phyloP scores from a whole-genome alignment of 2,888 invertebrate genomes.

The Girardia tigrina region DNA sequence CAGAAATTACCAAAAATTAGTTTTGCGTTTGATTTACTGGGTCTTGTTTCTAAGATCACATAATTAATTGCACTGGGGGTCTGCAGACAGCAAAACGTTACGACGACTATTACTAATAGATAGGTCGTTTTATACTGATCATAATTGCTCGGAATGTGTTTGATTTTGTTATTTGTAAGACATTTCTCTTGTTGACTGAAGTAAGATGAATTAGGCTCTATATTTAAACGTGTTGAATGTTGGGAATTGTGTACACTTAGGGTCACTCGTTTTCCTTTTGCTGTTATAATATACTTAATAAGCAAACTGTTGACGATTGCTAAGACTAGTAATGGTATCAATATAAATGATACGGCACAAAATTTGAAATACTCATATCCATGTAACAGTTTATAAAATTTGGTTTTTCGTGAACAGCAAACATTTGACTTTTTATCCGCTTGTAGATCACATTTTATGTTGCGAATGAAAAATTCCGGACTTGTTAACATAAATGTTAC shows the following conservation, averaged over 20 bases:
- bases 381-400: background rate
- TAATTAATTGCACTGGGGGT: constrained; percentile 57
- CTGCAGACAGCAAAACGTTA: constrained; percentile 63
- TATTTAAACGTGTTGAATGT: constrained; percentile 51
- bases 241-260: constrained; percentile 49
- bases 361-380: constrained; percentile 16
- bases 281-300: constrained; percentile 54
- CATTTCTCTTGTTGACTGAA: constrained; percentile 39
- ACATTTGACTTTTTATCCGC: background rate
- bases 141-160: constrained; percentile 32
- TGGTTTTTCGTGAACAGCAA: constrained; percentile 1
- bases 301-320: constrained; percentile 63
- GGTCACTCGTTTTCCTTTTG: constrained; percentile 40
- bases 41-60: constrained; percentile 34
- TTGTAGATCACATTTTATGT: constrained; percentile 36
- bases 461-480: constrained; percentile 57
- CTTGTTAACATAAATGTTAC: constrained; percentile 56
- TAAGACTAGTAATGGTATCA: constrained; percentile 60
- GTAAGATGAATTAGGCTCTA: constrained; percentile 37
- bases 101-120: constrained; percentile 63
- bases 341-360: constrained; percentile 45
- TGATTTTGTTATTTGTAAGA: background rate
- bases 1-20: constrained; percentile 59
- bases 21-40: constrained; percentile 38
- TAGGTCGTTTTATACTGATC: constrained; percentile 58